Evolutionary conservation across 2,888 invertebrate genomes (phyloP), one percentile per base, ranked within the genome.

Genomic region (Tenthredo livida): DNA sequence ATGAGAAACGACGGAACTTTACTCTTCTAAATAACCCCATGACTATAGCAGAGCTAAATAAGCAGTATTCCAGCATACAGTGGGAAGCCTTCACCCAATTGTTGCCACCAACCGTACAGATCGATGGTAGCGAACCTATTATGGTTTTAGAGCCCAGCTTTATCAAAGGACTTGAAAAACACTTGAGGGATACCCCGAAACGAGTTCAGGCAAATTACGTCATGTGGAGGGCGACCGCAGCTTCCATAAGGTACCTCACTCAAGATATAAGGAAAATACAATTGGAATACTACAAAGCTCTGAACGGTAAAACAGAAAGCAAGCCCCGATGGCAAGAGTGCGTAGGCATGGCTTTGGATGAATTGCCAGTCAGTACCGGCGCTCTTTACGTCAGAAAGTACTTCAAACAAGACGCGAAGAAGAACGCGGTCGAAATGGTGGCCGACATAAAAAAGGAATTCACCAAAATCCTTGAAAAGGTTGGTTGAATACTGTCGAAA

Each of bases 251-350:
- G 3, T 98, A 97, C 92, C 94, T 98, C 86, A 97, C 96, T 0
- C 97, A 98, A 84, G 95, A 95, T 85, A 95, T 97, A 85, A 95
- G 98, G 5, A 96, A 97, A 84, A 94, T 98, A 0, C 98, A 98
- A 91, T 94, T 98, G 82, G 95, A 96, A 54, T 98, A 97, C 93
- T 96, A 96, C 84, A 97, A 97, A 0, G 96, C 96, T 0, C 94
- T 98, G 10, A 97, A 97, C 10, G 98, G 98, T 0, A 96, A 96
- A 92, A 97, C 97, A 0, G 97, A 97, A 91, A 94, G 97, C 84
- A 97, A 97, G 92, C 96, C 98, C 70, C 95, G 98, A n/a, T 98
- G 98, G 98, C 98, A 98, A 94, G 98, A 98, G 92, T 98, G 98
- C 91, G 96, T 97, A 33, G 97, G 97, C 88, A 96, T 97, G 15